Conservation (phyloP, 1,140 invertebrate genomes). For the Diplogasteroides magnus region DNA sequence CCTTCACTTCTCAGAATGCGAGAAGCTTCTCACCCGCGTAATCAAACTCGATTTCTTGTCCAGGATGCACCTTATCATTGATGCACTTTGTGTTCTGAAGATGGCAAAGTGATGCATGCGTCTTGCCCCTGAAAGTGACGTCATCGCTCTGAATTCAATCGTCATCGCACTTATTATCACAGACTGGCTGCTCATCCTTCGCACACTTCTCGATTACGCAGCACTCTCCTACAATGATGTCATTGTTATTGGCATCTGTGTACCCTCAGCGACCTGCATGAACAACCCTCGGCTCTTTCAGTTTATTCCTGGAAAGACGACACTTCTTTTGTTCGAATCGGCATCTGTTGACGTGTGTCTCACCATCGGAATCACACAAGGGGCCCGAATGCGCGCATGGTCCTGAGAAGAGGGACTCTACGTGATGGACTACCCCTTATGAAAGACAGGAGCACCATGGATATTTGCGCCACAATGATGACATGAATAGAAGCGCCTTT, state of each 20-base stretch:
- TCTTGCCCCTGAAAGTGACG: too few species aligned
- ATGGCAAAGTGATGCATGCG: conserved; percentile 25
- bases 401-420: background rate
- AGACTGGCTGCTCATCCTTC: conserved; percentile 23
- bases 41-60: too few species aligned
- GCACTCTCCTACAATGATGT: conserved; percentile 20
- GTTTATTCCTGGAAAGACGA: conserved; percentile 3
- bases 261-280: conserved; percentile 20
- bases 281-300: conserved; percentile 20
- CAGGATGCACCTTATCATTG: conserved; percentile 26
- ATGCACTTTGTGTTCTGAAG: conserved; percentile 33
- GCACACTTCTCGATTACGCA: conserved; percentile 21
- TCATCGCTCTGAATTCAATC: too few species aligned
- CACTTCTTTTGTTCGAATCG: conserved; percentile 23
- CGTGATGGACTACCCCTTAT: too few species aligned
- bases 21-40: too few species aligned
- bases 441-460: too few species aligned
- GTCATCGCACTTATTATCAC: conserved; percentile 21
- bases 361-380: conserved; percentile 26
- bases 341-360: conserved; percentile 23
- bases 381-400: background rate
- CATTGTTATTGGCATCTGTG: background rate
- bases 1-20: too few species aligned
- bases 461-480: too few species aligned
- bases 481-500: too few species aligned